Base-by-base conservation (phyloP, 1,140 invertebrate species). In the Wasmannia auropunctata region DNA sequence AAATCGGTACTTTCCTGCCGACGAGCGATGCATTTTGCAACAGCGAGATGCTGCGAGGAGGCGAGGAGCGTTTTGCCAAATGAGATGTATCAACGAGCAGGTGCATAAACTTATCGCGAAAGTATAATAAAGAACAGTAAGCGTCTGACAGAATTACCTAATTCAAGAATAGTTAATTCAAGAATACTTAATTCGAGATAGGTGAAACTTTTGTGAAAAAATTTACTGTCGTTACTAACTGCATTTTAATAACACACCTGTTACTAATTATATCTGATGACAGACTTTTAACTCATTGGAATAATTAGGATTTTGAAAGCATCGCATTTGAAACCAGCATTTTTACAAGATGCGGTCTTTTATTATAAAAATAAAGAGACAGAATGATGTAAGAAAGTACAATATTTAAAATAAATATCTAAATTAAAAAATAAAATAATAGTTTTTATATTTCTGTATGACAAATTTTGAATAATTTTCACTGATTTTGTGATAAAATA, bases 1-100 rank as follows among this genome's bases (percentile, higher is more conserved):
- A 93, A 93, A 92, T 93, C 89, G 80, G 85, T 83, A 91, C 87
- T 93, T 91, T 93, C 91, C 89, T 92, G 90, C 54, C 62, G 69
- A 62, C 72, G 69, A 65, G 34, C 49, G 49, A 31, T 65, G 43
- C 22, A 86, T 92, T 90, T 92, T 91, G 86, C 65, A 93, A 92
- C 22, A 19, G 10, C 76, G 76, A 85, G 92, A 92, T 89, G 87
- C 90, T 88, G 90, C 70, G 60, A 60, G 37, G 43, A 46, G 54
- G 46, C 54, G 37, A 72, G 31, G 37, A 72, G 31, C 28, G 25
- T 43, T 80, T 69, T 34, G 58, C 22, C 22, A 31, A n/a, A 28
- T 28, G n/a, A 34, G 43, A 22, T 67, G 37, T 54, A 25, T 67
- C 4, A 34, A 28, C 31, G 6, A 69, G 6, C 76, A 54, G 19